phyloP scores from a whole-genome alignment of 1,140 invertebrate genomes.

The Plutomurus gul region DNA sequence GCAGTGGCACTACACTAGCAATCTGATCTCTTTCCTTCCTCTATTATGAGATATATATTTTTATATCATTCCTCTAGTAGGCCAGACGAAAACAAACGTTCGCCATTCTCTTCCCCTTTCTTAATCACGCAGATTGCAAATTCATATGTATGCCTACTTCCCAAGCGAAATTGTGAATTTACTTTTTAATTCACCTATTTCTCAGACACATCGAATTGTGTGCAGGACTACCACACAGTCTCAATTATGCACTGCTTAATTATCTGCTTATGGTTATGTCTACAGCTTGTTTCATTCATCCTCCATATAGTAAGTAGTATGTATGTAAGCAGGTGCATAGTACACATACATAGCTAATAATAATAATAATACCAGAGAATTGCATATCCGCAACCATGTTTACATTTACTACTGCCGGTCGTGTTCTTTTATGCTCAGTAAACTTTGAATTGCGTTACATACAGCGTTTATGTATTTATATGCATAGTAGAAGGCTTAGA shows the following conservation, averaged over 20 bases:
- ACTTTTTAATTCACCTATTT: background rate
- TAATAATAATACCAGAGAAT: background rate
- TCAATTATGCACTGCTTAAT: too few relatives aligned
- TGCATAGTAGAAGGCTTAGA: too few relatives aligned
- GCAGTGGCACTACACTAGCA: background rate
- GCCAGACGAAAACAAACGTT: too few relatives aligned
- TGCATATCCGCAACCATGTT: conserved; percentile 4
- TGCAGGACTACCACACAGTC: too few relatives aligned
- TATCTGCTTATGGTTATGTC: background rate
- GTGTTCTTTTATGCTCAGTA: too few relatives aligned
- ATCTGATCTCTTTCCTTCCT: background rate
- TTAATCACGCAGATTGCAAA: too few relatives aligned
- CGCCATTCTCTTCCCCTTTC: background rate
- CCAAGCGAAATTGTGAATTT: background rate
- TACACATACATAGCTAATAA: background rate
- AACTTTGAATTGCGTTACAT: too few relatives aligned
- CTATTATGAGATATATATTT: background rate
- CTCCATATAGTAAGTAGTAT: background rate
- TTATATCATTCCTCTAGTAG: background rate
- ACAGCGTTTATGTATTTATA: background rate
- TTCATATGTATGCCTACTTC: background rate
- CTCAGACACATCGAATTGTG: background rate
- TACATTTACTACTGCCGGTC: conserved; percentile 2
- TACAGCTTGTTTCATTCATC: background rate
- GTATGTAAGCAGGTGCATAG: too few relatives aligned